Evolutionary conservation across 1,140 invertebrate genomes (phyloP).

Genomic region (Coelopa frigida): DNA sequence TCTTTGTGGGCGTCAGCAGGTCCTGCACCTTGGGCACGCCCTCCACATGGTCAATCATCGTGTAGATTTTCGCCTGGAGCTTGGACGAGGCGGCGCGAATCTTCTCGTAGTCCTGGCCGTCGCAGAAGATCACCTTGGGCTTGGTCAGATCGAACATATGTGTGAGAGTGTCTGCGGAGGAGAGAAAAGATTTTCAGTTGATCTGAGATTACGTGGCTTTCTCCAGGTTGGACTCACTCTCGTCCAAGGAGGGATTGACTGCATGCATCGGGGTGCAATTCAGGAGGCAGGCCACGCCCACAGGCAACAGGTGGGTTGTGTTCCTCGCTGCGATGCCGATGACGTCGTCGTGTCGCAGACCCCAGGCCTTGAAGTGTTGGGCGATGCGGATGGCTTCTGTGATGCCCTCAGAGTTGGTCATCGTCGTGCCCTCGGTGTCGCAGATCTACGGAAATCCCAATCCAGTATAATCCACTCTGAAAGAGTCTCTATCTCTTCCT

Average conservation of each 20-base stretch:
- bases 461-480: no score
- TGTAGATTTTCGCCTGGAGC: conserved; percentile 30
- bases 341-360: conserved; percentile 28
- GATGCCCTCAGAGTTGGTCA: conserved; percentile 24
- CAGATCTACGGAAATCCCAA: conserved; percentile 22
- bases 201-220: neutral
- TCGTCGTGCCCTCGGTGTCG: conserved; percentile 22
- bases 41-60: conserved; percentile 19
- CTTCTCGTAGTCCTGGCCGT: conserved; percentile 31
- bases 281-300: conserved; percentile 32
- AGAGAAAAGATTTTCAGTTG: neutral
- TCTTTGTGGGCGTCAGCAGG: conserved; percentile 20
- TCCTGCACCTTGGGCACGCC: conserved; percentile 22
- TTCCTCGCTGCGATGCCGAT: conserved; percentile 33
- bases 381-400: conserved; percentile 35
- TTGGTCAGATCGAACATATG: conserved; percentile 21
- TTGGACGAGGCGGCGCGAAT: conserved; percentile 19
- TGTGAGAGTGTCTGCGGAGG: conserved; percentile 12
- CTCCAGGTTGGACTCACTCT: conserved; percentile 14
- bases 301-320: conserved; percentile 27
- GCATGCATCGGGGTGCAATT: conserved; percentile 32
- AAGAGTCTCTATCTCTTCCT: no score
- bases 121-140: conserved; percentile 32
- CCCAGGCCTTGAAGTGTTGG: conserved; percentile 24
- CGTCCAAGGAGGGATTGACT: conserved; percentile 24